Conservation (phyloP, 2,113 vertebrate genomes). For the Pogona vitticeps region DNA sequence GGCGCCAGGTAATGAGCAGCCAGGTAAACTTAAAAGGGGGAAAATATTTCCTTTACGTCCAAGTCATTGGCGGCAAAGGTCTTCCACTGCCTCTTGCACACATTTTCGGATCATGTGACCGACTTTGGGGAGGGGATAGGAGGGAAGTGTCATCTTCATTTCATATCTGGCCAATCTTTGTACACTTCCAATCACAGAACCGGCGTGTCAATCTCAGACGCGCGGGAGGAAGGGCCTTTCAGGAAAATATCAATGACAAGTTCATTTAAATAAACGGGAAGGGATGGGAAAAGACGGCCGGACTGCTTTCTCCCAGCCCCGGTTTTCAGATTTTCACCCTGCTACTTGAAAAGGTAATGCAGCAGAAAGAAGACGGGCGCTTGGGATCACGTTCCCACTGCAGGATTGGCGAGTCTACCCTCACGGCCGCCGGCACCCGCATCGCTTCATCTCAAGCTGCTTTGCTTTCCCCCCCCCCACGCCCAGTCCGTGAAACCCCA, state of each 20-base stretch:
- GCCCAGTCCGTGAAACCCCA: too few species aligned
- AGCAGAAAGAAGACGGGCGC: neutral
- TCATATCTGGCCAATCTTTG: neutral
- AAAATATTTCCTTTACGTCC: neutral
- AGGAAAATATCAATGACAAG: too few species aligned
- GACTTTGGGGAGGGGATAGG: neutral
- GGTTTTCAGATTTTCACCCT: neutral
- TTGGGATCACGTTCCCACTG: neutral
- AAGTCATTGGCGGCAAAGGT: neutral
- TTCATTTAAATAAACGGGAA: neutral
- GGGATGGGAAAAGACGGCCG: too few species aligned
- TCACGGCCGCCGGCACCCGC: too few species aligned
- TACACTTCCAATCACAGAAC: neutral
- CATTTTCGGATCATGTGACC: neutral
- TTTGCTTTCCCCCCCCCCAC: too few species aligned
- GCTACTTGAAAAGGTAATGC: neutral
- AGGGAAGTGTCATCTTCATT: neutral
- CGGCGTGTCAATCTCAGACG: neutral
- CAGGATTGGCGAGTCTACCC: neutral
- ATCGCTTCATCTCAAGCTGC: too few species aligned
- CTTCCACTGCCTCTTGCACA: neutral
- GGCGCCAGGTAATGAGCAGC: too few species aligned
- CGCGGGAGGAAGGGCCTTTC: neutral
- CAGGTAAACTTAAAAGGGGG: neutral
- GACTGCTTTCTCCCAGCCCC: neutral